A percentile compares a stretch with the other conserved stretches of the same genome.
phyloP scores from a whole-genome alignment of 2,888 invertebrate species.

The Tholera decimalis region DNA sequence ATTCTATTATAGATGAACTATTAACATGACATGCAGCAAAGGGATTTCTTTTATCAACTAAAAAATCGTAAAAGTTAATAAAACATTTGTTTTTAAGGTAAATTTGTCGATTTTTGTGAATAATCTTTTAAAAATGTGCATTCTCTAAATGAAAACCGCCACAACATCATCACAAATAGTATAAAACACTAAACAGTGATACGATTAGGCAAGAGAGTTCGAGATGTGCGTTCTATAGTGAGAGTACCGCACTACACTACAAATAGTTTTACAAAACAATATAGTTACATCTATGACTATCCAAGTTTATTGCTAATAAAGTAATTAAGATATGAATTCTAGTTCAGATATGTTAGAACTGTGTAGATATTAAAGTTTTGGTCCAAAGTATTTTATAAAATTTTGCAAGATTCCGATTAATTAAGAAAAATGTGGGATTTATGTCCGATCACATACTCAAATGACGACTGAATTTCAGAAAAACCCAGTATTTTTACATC shows the following conservation, averaged over 20 bases:
- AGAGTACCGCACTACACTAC: slow-evolving; percentile 62
- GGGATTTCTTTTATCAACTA: too few species aligned
- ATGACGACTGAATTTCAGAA: slow-evolving; percentile 12
- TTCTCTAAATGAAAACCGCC: slow-evolving; percentile 69
- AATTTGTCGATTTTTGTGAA: too few species aligned
- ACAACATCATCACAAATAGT: slow-evolving; percentile 67
- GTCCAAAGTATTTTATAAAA: slow-evolving; percentile 78
- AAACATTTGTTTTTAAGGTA: too few species aligned
- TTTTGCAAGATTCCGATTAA: slow-evolving; percentile 44
- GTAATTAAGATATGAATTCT: slow-evolving; percentile 83
- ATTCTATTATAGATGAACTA: too few species aligned
- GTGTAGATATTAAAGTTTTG: slow-evolving; percentile 81
- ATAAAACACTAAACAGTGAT: slow-evolving; percentile 70
- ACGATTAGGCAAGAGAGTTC: slow-evolving; percentile 77
- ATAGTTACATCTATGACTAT: slow-evolving; percentile 70
- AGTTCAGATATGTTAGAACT: slow-evolving; percentile 86
- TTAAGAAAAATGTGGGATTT: slow-evolving; percentile 19
- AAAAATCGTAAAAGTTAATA: too few species aligned
- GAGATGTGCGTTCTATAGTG: slow-evolving; percentile 70
- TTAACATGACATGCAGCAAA: too few species aligned
- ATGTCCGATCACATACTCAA: slow-evolving; percentile 8
- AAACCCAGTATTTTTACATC: slow-evolving; percentile 14
- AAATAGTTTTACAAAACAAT: slow-evolving; percentile 68
- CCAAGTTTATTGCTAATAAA: slow-evolving; percentile 83
- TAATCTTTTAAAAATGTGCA: too few species aligned